A percentile compares a stretch with the other conserved stretches of the same genome.
phyloP scores from a whole-genome alignment of 2,113 vertebrate species.

The Junco hyemalis region DNA sequence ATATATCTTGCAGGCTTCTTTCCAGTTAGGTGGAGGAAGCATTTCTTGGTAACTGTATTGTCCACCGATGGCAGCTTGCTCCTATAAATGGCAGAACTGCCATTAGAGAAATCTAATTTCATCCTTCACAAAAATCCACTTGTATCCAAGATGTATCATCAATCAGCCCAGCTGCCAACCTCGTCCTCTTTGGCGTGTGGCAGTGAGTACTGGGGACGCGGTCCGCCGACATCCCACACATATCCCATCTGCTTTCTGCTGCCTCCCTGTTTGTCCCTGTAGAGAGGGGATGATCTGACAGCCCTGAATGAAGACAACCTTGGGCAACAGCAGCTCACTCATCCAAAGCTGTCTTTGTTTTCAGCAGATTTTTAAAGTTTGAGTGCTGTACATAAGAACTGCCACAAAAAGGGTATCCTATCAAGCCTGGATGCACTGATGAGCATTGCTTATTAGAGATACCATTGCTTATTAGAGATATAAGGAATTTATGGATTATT shows the following conservation, averaged over 20 bases:
- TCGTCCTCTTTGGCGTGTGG: background rate
- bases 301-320: background rate
- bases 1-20: background rate
- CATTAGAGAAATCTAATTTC: background rate
- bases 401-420: background rate
- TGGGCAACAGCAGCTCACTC: background rate
- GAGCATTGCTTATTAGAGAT: background rate
- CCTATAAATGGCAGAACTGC: background rate
- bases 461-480: background rate
- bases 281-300: background rate
- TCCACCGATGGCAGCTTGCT: background rate
- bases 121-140: background rate
- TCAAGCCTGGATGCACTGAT: background rate
- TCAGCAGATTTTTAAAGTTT: background rate
- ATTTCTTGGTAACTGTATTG: conserved; percentile 10
- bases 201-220: background rate
- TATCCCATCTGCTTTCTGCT: background rate
- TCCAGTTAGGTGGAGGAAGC: background rate
- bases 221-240: background rate
- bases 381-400: background rate
- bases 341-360: background rate
- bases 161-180: background rate
- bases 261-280: background rate
- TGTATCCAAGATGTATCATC: background rate
- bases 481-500: background rate